Evolutionary conservation across 2,113 vertebrate species (phyloP).

Genomic region (Lepisosteus oculatus): DNA sequence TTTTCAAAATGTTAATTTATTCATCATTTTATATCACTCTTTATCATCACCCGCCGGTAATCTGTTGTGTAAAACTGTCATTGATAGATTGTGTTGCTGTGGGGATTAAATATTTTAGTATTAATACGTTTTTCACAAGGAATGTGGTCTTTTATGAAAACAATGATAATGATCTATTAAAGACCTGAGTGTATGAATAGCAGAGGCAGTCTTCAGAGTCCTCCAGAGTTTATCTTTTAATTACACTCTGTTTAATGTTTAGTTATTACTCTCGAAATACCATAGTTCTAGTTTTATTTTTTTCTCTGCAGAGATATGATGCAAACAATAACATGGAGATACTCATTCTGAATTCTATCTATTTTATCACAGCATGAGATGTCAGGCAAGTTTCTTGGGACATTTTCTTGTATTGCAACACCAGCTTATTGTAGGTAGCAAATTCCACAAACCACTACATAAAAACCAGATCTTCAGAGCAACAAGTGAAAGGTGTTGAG

Average conservation of each 20-base stretch:
- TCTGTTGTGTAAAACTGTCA: not conserved
- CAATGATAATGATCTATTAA: conserved; percentile 35
- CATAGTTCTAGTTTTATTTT: not conserved
- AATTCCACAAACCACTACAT: too few relatives aligned
- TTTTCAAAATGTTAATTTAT: too few relatives aligned
- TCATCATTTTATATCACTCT: too few relatives aligned
- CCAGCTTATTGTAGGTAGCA: too few relatives aligned
- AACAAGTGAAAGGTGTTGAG: too few relatives aligned
- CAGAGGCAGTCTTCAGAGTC: conserved; percentile 34
- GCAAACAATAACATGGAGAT: too few relatives aligned
- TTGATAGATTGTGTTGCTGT: conserved; percentile 10
- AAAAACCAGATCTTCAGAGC: too few relatives aligned
- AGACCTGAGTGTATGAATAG: conserved; percentile 23
- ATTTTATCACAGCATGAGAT: too few relatives aligned
- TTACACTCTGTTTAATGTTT: conserved; percentile 42
- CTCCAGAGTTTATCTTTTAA: conserved; percentile 40
- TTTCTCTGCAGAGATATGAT: too few relatives aligned
- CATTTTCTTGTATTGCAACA: too few relatives aligned
- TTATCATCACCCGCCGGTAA: not conserved
- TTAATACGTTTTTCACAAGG: conserved; percentile 25
- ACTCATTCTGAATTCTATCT: too few relatives aligned
- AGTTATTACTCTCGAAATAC: conserved; percentile 33
- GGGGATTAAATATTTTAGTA: conserved; percentile 19
- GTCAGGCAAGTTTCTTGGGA: too few relatives aligned
- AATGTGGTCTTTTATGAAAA: conserved; percentile 19